phyloP scores from a whole-genome alignment of 2,113 vertebrate species.

The Grus americana region DNA sequence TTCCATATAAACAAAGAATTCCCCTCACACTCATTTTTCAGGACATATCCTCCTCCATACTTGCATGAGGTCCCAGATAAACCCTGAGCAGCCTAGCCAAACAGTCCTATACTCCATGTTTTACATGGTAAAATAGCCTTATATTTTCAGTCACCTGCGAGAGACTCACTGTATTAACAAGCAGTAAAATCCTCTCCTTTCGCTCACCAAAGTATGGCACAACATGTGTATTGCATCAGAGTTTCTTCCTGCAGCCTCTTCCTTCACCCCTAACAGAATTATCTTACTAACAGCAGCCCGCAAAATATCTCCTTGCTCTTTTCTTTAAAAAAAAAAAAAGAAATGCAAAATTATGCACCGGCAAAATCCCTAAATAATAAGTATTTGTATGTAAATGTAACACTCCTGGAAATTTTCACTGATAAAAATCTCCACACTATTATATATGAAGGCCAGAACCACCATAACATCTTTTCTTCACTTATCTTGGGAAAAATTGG shows the following conservation, averaged over 20 bases:
- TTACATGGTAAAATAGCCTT: neutral
- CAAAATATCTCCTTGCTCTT: neutral
- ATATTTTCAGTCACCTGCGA: neutral
- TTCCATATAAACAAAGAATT: neutral
- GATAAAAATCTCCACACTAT: neutral
- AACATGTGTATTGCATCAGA: neutral
- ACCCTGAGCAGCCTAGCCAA: conserved; percentile 4
- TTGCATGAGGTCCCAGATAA: neutral
- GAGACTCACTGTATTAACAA: neutral
- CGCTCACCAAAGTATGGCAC: neutral
- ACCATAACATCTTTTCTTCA: neutral
- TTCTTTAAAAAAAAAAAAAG: neutral
- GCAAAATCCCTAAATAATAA: neutral
- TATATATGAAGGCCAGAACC: neutral
- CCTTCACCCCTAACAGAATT: neutral
- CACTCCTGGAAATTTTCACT: neutral
- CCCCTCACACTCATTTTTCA: neutral
- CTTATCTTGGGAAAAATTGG: neutral
- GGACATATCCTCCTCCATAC: neutral
- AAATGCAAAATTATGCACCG: neutral
- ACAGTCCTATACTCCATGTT: neutral
- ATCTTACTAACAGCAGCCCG: neutral
- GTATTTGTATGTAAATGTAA: neutral
- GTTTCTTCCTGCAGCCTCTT: neutral
- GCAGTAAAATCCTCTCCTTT: neutral